Base-by-base conservation (phyloP, 2,797 vertebrate genomes). In the Sebastes melanostomus region DNA sequence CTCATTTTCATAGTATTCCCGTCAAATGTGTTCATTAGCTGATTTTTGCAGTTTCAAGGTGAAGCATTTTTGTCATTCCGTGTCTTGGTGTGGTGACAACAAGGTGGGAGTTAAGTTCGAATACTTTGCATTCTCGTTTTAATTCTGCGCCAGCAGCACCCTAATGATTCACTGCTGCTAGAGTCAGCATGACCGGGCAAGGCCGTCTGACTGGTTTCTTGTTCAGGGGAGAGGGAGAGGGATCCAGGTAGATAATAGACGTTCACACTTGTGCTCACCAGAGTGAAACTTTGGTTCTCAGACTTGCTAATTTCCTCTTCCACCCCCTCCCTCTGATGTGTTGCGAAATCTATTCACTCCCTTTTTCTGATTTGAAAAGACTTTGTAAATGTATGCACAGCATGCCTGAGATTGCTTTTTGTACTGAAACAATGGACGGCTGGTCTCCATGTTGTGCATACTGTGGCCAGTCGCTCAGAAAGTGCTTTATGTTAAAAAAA, bases 121-220 rank as follows among this genome's bases (percentile, higher is more conserved):
- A 96, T 93, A 86, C 86, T 89, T 93, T 38, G 61, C 85, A 94
- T 96, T 95, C 94, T 82, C 72, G 5, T 60, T 91, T 88, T 83
- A 78, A 78, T 91, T 87, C 79, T 72, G 72, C 54, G 22, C 42
- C 55, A 85, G 86, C 67, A 82, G 89, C 86, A 83, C 83, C 72
- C 50, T 66, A 86, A 87, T 93, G 91, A 92, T 90, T 93, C 89
- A 92, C 50, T 71, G 78, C 46, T 72, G 78, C 46, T 32, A 14
- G 56, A 87, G 76, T 85, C 82, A 46, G 56, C 82, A 63, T 46
- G 72, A 60, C 13, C 4, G 20, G 75, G 81, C 72, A 72, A 83
- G 82, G 91, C 82, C 0, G 94, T 91, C 89, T 0, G 77, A 94
- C 95, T 91, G 93, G 95, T 95, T 95, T 91, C 27, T 59, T 4